These are phyloP conservation scores for Fistularia tabacaria DNA, from an alignment of 2,797 vertebrate genomes.

Conservation along the genomic window DNA sequence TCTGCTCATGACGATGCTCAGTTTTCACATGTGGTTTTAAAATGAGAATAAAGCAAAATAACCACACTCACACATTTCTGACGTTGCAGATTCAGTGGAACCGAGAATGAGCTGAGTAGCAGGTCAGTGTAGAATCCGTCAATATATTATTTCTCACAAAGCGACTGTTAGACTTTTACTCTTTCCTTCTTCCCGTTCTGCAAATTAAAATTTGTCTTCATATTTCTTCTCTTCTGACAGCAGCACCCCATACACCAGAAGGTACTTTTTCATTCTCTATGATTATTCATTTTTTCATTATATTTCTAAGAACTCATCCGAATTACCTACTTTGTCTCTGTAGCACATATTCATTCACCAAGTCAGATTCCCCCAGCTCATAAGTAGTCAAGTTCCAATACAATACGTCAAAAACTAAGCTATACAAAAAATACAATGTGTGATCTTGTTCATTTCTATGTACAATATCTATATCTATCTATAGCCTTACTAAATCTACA, in stretches of 20 bases:
- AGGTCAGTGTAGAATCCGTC: constrained; percentile 48
- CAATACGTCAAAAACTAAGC: constrained; percentile 2
- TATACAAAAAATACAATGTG: constrained; percentile 2
- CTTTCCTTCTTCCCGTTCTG: background rate
- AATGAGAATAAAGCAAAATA: background rate
- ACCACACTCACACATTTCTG: constrained; percentile 13
- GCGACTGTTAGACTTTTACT: background rate
- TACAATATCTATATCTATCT: constrained; percentile 9
- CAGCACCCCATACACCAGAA: constrained; percentile 30
- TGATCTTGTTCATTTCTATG: background rate
- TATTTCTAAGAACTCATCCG: background rate
- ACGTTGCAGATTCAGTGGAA: constrained; percentile 57
- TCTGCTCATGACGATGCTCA: background rate
- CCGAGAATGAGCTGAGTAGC: constrained; percentile 44
- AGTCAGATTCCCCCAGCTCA: constrained; percentile 25
- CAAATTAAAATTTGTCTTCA: background rate
- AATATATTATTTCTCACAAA: background rate
- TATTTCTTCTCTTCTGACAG: constrained; percentile 14
- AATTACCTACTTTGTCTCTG: constrained; percentile 16
- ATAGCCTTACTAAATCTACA: constrained; percentile 28
- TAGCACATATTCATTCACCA: constrained; percentile 25
- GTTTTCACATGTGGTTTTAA: background rate
- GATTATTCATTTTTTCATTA: background rate
- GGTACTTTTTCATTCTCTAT: constrained; percentile 38
- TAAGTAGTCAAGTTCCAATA: constrained; percentile 17